These are phyloP conservation scores for Acyrthosiphon pisum DNA, from an alignment of 1,140 invertebrate species.

Conservation along the genomic window DNA sequence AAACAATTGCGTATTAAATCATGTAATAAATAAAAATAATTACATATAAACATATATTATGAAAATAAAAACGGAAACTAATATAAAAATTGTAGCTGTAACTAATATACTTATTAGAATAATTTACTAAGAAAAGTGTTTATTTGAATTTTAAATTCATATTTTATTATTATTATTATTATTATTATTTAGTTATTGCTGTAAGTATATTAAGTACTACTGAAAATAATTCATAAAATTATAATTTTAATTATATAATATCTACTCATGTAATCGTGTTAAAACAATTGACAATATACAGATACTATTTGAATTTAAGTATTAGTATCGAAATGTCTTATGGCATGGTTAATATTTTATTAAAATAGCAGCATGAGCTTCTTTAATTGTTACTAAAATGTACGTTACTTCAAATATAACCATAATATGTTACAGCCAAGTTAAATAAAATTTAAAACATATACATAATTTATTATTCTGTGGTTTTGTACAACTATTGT, in stretches of 20 bases:
- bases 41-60: background rate
- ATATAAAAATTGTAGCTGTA: background rate
- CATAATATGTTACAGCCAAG: background rate
- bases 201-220: background rate
- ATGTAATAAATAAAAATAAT: background rate
- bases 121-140: background rate
- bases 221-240: background rate
- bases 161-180: too few relatives aligned
- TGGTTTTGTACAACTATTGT: background rate
- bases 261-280: background rate
- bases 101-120: background rate
- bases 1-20: background rate
- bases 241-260: background rate
- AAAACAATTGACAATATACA: background rate
- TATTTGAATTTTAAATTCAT: too few relatives aligned
- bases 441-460: conserved; percentile 11
- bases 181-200: background rate
- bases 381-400: background rate
- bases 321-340: background rate
- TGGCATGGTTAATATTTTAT: background rate
- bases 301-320: background rate
- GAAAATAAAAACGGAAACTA: background rate
- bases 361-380: background rate
- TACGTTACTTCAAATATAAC: background rate
- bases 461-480: background rate